Evolutionary conservation across 2,113 vertebrate species (phyloP).

Genomic region (Atlantisia rogersi): DNA sequence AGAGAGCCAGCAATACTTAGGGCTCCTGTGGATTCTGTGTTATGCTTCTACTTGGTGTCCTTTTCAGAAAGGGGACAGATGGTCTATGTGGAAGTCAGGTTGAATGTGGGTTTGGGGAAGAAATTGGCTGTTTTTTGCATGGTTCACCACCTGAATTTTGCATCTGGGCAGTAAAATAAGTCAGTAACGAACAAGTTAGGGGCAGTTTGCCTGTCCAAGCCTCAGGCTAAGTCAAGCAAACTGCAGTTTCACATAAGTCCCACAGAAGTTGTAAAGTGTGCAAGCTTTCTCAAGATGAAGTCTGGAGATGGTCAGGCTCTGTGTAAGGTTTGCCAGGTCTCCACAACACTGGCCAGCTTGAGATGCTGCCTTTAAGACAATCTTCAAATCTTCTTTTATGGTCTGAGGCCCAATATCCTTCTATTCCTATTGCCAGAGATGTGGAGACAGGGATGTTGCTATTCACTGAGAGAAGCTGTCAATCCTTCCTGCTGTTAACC

Average conservation of each 20-base stretch:
- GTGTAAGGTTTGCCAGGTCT: neutral
- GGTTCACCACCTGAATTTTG: neutral
- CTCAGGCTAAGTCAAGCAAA: neutral
- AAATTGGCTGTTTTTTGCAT: neutral
- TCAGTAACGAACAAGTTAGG: neutral
- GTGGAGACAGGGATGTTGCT: neutral
- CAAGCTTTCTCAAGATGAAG: neutral
- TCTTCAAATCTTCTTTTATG: neutral
- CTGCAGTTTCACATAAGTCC: neutral
- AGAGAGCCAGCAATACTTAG: neutral
- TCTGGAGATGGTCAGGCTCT: neutral
- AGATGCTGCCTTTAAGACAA: neutral
- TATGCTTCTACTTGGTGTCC: neutral
- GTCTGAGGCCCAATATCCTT: neutral
- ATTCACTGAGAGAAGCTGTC: neutral
- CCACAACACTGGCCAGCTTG: neutral
- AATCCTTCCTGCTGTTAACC: neutral
- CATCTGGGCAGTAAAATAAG: neutral
- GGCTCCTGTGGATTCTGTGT: neutral
- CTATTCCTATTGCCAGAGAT: neutral
- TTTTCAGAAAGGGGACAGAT: neutral
- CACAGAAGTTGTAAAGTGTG: neutral
- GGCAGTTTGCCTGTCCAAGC: neutral
- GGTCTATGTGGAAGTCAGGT: neutral
- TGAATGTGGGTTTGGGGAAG: neutral